These are phyloP conservation scores for Drosophila truncata DNA, from an alignment of 1,140 invertebrate species.

Conservation along the genomic window DNA sequence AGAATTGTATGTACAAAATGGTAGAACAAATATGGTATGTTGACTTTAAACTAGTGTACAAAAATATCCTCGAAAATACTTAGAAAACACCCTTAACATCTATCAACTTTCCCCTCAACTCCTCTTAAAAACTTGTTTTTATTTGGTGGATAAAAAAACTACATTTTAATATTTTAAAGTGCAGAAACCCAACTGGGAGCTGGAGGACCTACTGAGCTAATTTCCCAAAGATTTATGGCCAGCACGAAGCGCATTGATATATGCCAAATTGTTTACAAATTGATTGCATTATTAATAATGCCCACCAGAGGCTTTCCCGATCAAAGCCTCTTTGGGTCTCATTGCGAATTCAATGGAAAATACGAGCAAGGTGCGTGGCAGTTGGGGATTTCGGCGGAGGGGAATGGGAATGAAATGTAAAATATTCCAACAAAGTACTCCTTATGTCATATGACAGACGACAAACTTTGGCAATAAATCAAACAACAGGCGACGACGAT, in stretches of 20 bases:
- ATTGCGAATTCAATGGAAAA: constrained; percentile 65
- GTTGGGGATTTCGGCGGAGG: neutral
- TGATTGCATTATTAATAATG: constrained; percentile 83
- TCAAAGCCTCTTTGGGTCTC: constrained; percentile 46
- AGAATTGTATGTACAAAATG: neutral
- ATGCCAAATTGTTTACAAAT: constrained; percentile 83
- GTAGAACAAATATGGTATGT: neutral
- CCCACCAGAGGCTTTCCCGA: constrained; percentile 43
- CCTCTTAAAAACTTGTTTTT: neutral
- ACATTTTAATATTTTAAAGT: constrained; percentile 32
- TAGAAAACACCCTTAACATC: neutral
- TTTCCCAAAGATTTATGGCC: constrained; percentile 75
- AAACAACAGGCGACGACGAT: constrained; percentile 68
- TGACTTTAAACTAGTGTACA: neutral
- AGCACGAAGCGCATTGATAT: constrained; percentile 78
- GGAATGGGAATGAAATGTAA: constrained; percentile 46
- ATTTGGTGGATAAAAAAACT: neutral
- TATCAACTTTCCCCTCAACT: neutral
- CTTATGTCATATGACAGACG: constrained; percentile 80
- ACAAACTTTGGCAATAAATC: constrained; percentile 82
- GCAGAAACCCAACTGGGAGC: neutral
- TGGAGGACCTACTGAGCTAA: constrained; percentile 45
- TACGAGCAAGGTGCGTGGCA: constrained; percentile 27
- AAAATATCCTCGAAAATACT: neutral
- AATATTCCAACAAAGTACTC: constrained; percentile 80